phyloP scores from a whole-genome alignment of 1,140 invertebrate genomes.

The Eciton burchellii region DNA sequence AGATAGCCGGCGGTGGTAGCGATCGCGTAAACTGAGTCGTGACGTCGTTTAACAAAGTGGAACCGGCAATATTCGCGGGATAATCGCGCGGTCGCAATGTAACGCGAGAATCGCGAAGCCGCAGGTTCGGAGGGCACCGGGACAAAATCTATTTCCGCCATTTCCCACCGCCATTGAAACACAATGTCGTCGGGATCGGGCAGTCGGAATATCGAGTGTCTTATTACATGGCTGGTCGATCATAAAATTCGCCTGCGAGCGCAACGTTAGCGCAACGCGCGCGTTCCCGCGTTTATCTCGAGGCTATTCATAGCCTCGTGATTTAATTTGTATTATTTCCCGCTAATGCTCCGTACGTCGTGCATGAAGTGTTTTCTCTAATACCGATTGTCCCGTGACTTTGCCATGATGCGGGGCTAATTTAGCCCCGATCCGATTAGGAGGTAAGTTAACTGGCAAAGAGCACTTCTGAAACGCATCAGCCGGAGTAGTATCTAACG shows the following conservation, averaged over 20 bases:
- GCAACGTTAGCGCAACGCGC: slow-evolving; percentile 8
- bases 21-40: slow-evolving; percentile 44
- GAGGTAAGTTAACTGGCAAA: slow-evolving; percentile 43
- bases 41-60: slow-evolving; percentile 53
- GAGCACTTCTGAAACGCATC: slow-evolving; percentile 53
- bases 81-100: slow-evolving; percentile 44
- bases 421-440: slow-evolving; percentile 61
- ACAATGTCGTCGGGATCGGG: slow-evolving; percentile 36
- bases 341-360: neutral
- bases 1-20: slow-evolving; percentile 42
- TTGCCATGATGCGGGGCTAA: slow-evolving; percentile 6
- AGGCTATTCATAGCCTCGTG: too few species aligned
- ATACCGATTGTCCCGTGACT: neutral
- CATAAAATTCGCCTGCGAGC: slow-evolving; percentile 16
- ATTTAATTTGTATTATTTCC: neutral
- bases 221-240: slow-evolving; percentile 42
- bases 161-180: slow-evolving; percentile 25
- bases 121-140: slow-evolving; percentile 3
- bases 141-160: slow-evolving; percentile 50
- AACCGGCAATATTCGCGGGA: slow-evolving; percentile 49
- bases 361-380: neutral
- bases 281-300: too few species aligned
- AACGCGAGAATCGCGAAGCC: slow-evolving; percentile 38
- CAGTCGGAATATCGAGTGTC: slow-evolving; percentile 49
- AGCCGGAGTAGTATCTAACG: slow-evolving; percentile 50